A percentile compares a stretch with the other conserved stretches of the same genome.
phyloP scores from a whole-genome alignment of 2,888 invertebrate genomes.

The Rutpela maculata region DNA sequence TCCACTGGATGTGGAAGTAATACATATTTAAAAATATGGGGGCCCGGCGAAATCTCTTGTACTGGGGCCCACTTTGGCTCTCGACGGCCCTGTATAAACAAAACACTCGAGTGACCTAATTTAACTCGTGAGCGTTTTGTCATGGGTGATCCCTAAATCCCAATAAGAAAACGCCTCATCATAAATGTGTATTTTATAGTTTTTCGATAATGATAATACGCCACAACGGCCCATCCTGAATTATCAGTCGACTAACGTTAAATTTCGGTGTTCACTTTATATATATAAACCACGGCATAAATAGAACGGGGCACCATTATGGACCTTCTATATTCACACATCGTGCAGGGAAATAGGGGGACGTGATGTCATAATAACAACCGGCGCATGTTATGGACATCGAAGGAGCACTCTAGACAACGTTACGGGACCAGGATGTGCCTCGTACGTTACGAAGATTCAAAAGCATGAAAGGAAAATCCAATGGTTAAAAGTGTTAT shows the following conservation, averaged over 20 bases:
- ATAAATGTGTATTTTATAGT: slow-evolving; percentile 40
- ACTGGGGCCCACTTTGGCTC: too few relatives aligned
- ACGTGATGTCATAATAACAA: slow-evolving; percentile 53
- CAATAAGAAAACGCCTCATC: slow-evolving; percentile 6
- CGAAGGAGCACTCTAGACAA: slow-evolving; percentile 4
- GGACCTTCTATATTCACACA: slow-evolving; percentile 50
- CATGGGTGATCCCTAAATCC: not conserved
- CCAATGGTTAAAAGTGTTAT: too few relatives aligned
- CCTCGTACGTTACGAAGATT: not conserved
- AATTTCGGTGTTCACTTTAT: slow-evolving; percentile 31
- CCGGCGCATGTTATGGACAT: slow-evolving; percentile 41
- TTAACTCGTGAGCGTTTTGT: too few relatives aligned
- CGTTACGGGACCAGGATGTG: slow-evolving; percentile 5
- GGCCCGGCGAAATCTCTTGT: too few relatives aligned
- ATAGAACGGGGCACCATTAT: slow-evolving; percentile 12
- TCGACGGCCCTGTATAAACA: too few relatives aligned
- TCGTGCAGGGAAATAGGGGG: slow-evolving; percentile 50
- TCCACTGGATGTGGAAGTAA: too few relatives aligned
- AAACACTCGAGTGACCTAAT: too few relatives aligned
- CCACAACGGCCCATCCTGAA: slow-evolving; percentile 41
- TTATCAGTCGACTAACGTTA: slow-evolving; percentile 43
- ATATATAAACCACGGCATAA: not conserved
- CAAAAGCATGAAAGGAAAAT: not conserved
- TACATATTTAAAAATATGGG: too few relatives aligned
- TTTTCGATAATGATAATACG: slow-evolving; percentile 48